These are phyloP conservation scores for Sebastes fasciatus DNA, from an alignment of 2,113 vertebrate genomes.

Conservation along the genomic window DNA sequence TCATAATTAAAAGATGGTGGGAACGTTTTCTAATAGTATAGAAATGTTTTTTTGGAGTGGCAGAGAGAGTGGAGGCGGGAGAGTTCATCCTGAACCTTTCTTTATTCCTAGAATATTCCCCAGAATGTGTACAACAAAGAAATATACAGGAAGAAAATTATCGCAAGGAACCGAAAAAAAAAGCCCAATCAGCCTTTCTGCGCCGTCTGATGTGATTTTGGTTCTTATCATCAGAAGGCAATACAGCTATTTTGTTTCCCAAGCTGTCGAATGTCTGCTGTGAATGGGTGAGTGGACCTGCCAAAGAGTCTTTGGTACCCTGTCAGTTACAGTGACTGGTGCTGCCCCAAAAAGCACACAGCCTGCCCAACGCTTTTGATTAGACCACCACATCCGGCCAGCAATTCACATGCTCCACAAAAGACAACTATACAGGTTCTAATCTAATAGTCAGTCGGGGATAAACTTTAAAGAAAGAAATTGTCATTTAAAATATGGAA, in stretches of 20 bases:
- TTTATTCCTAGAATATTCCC: conserved; percentile 8
- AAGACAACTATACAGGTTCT: conserved; percentile 45
- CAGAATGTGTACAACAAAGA: conserved; percentile 41
- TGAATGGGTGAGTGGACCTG: conserved; percentile 75
- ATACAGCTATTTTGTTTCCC: conserved; percentile 66
- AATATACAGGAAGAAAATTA: conserved; percentile 44
- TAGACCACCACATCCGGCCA: conserved; percentile 35
- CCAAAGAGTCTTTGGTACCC: conserved; percentile 69
- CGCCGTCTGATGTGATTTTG: conserved; percentile 56
- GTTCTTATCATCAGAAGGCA: conserved; percentile 71
- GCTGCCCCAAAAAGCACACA: conserved; percentile 38
- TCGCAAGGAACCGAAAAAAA: conserved; percentile 16
- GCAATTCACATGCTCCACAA: conserved; percentile 57
- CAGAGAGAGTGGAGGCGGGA: neutral
- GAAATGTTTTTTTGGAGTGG: conserved; percentile 1
- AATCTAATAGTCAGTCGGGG: conserved; percentile 31
- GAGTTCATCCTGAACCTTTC: too few relatives aligned
- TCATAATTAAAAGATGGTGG: conserved; percentile 43
- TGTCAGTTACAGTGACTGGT: conserved; percentile 67
- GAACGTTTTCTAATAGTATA: conserved; percentile 16
- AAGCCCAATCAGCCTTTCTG: conserved; percentile 42
- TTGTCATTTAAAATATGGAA: conserved; percentile 22
- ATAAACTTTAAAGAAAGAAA: conserved; percentile 43
- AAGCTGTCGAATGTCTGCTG: conserved; percentile 54
- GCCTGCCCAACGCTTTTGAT: conserved; percentile 52